phyloP scores from a whole-genome alignment of 2,888 invertebrate genomes.

The Autographa gamma region DNA sequence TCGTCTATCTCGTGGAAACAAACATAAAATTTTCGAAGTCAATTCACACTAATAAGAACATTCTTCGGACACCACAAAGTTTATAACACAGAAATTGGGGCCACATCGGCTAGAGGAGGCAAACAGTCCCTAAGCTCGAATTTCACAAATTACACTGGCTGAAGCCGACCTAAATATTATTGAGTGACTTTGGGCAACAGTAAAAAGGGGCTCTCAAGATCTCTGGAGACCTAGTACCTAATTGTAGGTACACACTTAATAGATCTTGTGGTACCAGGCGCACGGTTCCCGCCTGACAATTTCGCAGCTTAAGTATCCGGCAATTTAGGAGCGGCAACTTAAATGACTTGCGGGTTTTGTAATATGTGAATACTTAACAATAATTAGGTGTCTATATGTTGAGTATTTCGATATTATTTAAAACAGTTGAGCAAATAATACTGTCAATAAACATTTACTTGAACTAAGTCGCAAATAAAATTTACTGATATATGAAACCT shows the following conservation, averaged over 20 bases:
- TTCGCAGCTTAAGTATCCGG: slow-evolving; percentile 40
- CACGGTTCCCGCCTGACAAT: slow-evolving; percentile 37
- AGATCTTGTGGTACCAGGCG: slow-evolving; percentile 45
- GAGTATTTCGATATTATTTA: background rate
- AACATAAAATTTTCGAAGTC: slow-evolving; percentile 38
- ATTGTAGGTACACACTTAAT: slow-evolving; percentile 56
- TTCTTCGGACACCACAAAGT: slow-evolving; percentile 63
- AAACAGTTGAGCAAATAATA: background rate
- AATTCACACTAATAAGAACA: slow-evolving; percentile 60
- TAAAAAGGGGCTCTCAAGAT: slow-evolving; percentile 63
- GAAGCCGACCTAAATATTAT: slow-evolving; percentile 62
- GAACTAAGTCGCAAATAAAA: background rate
- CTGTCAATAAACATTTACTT: too few relatives aligned
- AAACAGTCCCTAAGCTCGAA: slow-evolving; percentile 64
- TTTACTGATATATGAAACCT: background rate
- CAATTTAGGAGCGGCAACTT: slow-evolving; percentile 40
- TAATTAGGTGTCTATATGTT: background rate
- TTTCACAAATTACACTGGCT: slow-evolving; percentile 65
- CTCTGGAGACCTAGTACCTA: slow-evolving; percentile 57
- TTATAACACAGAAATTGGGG: slow-evolving; percentile 57
- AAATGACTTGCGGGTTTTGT: slow-evolving; percentile 21
- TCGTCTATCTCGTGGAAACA: slow-evolving; percentile 23
- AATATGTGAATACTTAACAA: background rate
- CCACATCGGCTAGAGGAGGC: slow-evolving; percentile 53
- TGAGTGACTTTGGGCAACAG: slow-evolving; percentile 59